A percentile compares a stretch with the other conserved stretches of the same genome.
Conservation (phyloP, 2,888 invertebrate genomes). For the Lasioglossum calceatum region DNA sequence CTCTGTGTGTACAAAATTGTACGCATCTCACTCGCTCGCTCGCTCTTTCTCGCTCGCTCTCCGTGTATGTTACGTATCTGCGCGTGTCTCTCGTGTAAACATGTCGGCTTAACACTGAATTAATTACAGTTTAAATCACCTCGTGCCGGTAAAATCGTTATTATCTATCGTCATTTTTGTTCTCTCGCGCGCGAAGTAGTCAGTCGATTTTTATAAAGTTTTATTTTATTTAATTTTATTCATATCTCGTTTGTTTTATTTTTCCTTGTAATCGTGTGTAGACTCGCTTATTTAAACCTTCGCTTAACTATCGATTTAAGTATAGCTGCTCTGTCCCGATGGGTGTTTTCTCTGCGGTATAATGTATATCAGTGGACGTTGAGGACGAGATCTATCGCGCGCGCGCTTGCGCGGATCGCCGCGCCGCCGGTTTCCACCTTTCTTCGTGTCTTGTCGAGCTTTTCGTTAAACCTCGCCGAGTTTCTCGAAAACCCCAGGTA, state of each 20-base stretch:
- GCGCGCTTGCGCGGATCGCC: conserved; percentile 66
- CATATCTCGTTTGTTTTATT: conserved; percentile 48
- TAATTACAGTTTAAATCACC: conserved; percentile 68
- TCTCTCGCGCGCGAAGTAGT: conserved; percentile 70
- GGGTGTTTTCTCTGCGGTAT: conserved; percentile 43
- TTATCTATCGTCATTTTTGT: conserved; percentile 22
- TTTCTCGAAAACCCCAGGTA: conserved; percentile 42
- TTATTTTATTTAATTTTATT: conserved; percentile 65
- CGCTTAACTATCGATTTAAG: conserved; percentile 69
- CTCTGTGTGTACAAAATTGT: conserved; percentile 27
- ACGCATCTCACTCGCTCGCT: neutral
- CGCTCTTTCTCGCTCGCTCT: conserved; percentile 11
- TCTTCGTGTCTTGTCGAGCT: conserved; percentile 59
- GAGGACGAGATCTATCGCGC: conserved; percentile 67
- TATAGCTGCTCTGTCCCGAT: conserved; percentile 69
- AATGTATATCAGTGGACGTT: conserved; percentile 63
- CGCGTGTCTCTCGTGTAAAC: conserved; percentile 14
- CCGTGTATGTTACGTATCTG: neutral
- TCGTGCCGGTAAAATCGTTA: conserved; percentile 56
- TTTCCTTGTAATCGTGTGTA: conserved; percentile 12
- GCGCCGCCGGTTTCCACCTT: conserved; percentile 13
- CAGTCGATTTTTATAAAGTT: conserved; percentile 78
- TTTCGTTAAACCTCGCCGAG: conserved; percentile 52
- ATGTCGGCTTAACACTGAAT: conserved; percentile 61
- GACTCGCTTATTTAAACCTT: conserved; percentile 53